A percentile compares a stretch with the other conserved stretches of the same genome.
phyloP scores from a whole-genome alignment of 2,113 vertebrate genomes.

The Pontoporia blainvillei region DNA sequence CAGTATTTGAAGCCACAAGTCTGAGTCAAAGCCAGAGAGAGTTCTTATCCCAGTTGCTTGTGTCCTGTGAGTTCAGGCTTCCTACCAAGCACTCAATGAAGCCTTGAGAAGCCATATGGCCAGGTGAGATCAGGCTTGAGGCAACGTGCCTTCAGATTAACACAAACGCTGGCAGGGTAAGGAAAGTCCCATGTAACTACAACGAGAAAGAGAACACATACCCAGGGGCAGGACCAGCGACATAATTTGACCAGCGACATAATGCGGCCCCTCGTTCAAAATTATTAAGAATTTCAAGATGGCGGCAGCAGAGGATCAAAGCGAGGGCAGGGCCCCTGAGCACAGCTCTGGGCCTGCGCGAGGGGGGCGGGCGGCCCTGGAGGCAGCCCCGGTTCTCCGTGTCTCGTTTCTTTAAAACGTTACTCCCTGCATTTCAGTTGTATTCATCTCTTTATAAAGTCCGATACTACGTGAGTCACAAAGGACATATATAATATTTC shows the following conservation, averaged over 20 bases:
- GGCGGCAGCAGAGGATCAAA: rapidly evolving
- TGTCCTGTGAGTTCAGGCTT: not conserved
- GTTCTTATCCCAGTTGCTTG: not conserved
- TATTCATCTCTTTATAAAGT: conserved; percentile 19
- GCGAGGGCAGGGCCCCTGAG: rapidly evolving
- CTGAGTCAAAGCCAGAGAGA: not conserved
- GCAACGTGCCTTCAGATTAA: not conserved
- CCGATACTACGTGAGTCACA: conserved; percentile 24
- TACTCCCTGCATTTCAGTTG: conserved; percentile 12
- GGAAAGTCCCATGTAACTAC: not conserved
- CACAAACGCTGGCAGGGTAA: not conserved
- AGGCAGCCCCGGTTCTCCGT: not conserved
- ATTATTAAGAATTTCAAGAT: not conserved
- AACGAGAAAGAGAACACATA: not conserved
- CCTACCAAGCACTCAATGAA: not conserved
- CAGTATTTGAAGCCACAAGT: not conserved
- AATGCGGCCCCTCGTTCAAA: not conserved
- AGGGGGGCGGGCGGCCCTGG: rapidly evolving
- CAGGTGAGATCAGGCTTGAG: not conserved
- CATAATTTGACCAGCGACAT: not conserved
- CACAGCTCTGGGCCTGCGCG: rapidly evolving
- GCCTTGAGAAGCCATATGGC: not conserved
- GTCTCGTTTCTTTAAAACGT: conserved; percentile 12
- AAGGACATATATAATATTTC: not conserved
- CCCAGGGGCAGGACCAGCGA: too few relatives aligned